Conservation (phyloP, 2,113 vertebrate genomes). For the Rana temporaria region DNA sequence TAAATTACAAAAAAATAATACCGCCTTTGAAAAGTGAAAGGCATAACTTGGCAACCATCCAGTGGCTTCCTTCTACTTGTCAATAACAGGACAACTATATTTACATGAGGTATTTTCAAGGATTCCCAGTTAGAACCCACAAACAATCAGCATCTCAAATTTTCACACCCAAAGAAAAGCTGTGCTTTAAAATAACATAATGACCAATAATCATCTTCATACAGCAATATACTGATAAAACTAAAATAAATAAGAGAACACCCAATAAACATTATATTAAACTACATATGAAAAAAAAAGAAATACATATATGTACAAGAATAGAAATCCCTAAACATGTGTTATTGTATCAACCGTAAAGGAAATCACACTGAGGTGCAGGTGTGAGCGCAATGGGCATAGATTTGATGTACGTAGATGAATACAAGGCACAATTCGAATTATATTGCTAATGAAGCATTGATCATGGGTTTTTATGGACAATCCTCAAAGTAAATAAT, state of each 20-base stretch:
- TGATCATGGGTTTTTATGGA: not conserved
- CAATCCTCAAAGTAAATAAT: too few relatives aligned
- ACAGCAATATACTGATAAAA: conserved; percentile 22
- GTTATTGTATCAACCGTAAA: conserved; percentile 12
- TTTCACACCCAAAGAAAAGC: conserved; percentile 31
- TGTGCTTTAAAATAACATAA: conserved; percentile 46
- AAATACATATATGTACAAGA: conserved; percentile 47
- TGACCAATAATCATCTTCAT: conserved; percentile 21
- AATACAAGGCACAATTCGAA: conserved; percentile 20
- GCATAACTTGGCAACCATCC: conserved; percentile 79
- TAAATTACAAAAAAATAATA: conserved; percentile 78
- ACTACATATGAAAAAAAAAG: conserved; percentile 1
- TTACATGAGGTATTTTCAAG: conserved; percentile 81
- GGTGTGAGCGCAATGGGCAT: not conserved
- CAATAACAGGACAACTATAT: conserved; percentile 77
- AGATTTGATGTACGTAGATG: not conserved
- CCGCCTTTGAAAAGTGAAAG: conserved; percentile 74
- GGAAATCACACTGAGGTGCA: too few relatives aligned
- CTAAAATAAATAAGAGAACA: conserved; percentile 47
- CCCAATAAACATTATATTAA: conserved; percentile 17
- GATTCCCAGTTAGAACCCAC: conserved; percentile 74
- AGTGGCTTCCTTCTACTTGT: conserved; percentile 77
- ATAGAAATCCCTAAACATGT: not conserved
- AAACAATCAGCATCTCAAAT: conserved; percentile 4
- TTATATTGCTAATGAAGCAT: conserved; percentile 25